phyloP scores from a whole-genome alignment of 2,888 invertebrate species.

The Mythimna loreyi region DNA sequence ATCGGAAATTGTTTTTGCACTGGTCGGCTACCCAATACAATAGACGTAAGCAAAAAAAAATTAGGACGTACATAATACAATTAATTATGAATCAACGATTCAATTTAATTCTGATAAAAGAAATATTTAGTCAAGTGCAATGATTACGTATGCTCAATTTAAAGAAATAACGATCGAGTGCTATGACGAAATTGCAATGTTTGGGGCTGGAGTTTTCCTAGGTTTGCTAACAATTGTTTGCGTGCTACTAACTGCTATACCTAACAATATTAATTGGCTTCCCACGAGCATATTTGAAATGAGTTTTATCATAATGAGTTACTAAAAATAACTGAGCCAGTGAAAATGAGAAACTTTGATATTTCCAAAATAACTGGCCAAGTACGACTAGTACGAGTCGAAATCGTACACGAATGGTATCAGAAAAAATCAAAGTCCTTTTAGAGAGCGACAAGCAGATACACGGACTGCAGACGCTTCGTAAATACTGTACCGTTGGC shows the following conservation, averaged over 20 bases:
- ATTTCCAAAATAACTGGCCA: constrained; percentile 1
- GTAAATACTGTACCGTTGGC: no score
- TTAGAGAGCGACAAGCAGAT: no score
- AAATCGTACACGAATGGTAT: no score
- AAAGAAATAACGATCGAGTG: constrained; percentile 9
- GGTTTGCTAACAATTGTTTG: constrained; percentile 20
- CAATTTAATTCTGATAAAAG: neutral
- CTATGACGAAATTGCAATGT: constrained; percentile 1
- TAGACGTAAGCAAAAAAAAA: neutral
- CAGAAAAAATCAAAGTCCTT: no score
- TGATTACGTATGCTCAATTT: neutral
- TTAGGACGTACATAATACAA: neutral
- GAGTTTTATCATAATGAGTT: constrained; percentile 1
- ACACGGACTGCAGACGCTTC: no score
- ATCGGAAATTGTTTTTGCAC: neutral
- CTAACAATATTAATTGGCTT: constrained; percentile 34
- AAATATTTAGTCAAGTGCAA: neutral
- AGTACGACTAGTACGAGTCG: no score
- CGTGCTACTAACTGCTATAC: constrained; percentile 26
- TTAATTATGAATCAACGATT: neutral
- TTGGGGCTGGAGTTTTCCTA: constrained; percentile 26
- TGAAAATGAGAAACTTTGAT: constrained; percentile 16
- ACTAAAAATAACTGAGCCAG: constrained; percentile 18
- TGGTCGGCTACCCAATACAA: neutral
- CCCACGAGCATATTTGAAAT: constrained; percentile 34